phyloP scores from a whole-genome alignment of 92 coral and sea anemone genomes.

The Parazoanthus atlanticus region DNA sequence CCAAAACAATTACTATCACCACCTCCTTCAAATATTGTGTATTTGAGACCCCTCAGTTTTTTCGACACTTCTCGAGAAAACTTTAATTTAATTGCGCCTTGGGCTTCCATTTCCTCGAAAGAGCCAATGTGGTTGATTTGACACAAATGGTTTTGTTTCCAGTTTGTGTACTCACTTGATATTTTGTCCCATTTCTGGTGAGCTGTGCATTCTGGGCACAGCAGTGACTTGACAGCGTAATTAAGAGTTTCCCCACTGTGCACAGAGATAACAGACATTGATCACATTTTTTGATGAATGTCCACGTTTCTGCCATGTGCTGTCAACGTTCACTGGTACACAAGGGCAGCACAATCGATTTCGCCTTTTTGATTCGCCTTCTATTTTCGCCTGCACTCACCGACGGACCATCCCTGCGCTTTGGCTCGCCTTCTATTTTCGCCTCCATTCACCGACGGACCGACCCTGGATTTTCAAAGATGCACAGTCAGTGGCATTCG shows the following conservation, averaged over 20 bases:
- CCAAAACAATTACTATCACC: conserved; percentile 71
- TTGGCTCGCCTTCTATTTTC: no score
- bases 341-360: neutral
- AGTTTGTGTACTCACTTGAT: conserved; percentile 15
- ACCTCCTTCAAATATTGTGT: conserved; percentile 62
- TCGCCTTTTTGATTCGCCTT: no score
- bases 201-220: conserved; percentile 54
- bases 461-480: no score
- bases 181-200: conserved; percentile 34
- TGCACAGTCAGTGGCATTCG: no score
- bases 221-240: conserved; percentile 38
- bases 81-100: conserved; percentile 52
- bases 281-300: conserved; percentile 56
- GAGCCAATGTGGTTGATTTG: conserved; percentile 51
- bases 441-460: no score
- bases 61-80: conserved; percentile 49
- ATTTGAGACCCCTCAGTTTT: conserved; percentile 43
- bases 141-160: conserved; percentile 50
- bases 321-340: conserved; percentile 49
- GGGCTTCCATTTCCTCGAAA: conserved; percentile 57
- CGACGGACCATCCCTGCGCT: no score
- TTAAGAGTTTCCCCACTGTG: conserved; percentile 54
- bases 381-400: no score
- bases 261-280: neutral
- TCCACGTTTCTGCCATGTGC: neutral